Percentiles rank a stretch among this genome's conserved stretches.
Conservation (phyloP, 2,888 invertebrate genomes). For the Lissonota sp. region DNA sequence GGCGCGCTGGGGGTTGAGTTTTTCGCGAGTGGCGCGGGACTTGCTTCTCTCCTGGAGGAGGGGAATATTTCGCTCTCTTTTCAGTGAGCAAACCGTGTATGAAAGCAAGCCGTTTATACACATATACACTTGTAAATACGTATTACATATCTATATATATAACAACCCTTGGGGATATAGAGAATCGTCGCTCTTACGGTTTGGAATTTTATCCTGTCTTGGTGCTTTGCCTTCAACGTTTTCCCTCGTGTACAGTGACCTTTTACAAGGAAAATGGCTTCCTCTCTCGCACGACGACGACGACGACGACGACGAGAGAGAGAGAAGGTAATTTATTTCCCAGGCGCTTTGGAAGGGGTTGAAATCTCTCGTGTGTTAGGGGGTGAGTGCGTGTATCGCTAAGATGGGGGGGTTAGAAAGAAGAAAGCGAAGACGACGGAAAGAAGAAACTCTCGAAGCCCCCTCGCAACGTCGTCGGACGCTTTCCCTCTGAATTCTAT, state of each 20-base stretch:
- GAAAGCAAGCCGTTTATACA: conserved; percentile 23
- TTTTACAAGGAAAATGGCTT: conserved; percentile 63
- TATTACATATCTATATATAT: conserved; percentile 14
- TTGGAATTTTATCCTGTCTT: conserved; percentile 57
- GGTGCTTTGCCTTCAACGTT: conserved; percentile 24
- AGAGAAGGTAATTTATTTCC: conserved; percentile 60
- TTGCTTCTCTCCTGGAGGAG: neutral
- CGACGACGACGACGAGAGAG: neutral
- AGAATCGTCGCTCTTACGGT: conserved; percentile 35
- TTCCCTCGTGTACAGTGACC: conserved; percentile 56
- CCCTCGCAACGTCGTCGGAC: conserved; percentile 20
- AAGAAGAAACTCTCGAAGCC: conserved; percentile 40
- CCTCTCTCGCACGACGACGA: conserved; percentile 26
- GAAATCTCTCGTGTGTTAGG: neutral
- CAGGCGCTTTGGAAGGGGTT: conserved; percentile 29
- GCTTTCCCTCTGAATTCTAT: conserved; percentile 60
- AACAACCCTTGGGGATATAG: neutral
- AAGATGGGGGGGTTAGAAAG: conserved; percentile 18
- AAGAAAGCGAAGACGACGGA: conserved; percentile 25
- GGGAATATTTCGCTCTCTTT: conserved; percentile 21
- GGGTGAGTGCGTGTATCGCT: conserved; percentile 36
- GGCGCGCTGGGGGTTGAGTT: conserved; percentile 4
- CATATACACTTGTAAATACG: neutral
- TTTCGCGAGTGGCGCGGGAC: conserved; percentile 24
- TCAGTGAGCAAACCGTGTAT: conserved; percentile 25